Evolutionary conservation across 2,888 invertebrate genomes (phyloP), one percentile per base, ranked within the genome.

Genomic region (Ophraella communa): DNA sequence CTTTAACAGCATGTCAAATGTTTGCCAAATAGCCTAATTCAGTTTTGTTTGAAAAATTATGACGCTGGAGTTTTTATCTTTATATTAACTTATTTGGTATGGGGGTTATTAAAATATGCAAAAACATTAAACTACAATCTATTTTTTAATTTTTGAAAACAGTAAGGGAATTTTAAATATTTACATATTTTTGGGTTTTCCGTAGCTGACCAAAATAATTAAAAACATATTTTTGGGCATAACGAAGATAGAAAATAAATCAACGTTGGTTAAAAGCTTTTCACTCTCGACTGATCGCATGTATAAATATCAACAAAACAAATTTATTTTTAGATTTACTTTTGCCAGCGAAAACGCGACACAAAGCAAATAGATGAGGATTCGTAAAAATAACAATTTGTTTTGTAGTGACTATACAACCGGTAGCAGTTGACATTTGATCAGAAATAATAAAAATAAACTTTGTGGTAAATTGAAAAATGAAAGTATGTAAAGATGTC

Each of bases 21-120:
- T 64, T 68, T 68, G 68, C 65, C 68, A 68, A 68, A 68, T 64
- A 68, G 65, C 68, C 68, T 53, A 64, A 63, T 65, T 65, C 63
- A 65, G 68, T 62, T 65, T 65, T 64, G 59, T 60, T 52, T 53
- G 11, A 47, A 52, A 65, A 62, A 67, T 55, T 51, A 30, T 39
- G 51, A 47, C 51, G 49, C 23, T 11, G 18, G 21, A 17, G 24
- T 49, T 49, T 24, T 14, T 11, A n/a, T n/a, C n/a, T n/a, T n/a
- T n/a, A n/a, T n/a, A n/a, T n/a, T n/a, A n/a, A n/a, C n/a, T n/a
- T n/a, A n/a, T n/a, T n/a, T n/a, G n/a, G n/a, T n/a, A n/a, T n/a
- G n/a, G n/a, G n/a, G n/a, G n/a, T n/a, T n/a, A n/a, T n/a, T n/a
- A n/a, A n/a, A n/a, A n/a, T n/a, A n/a, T n/a, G n/a, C n/a, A n/a